Percentiles rank a stretch among this genome's conserved stretches.
These are phyloP conservation scores for Falco peregrinus DNA, from an alignment of 2,797 vertebrate species.

Conservation along the genomic window DNA sequence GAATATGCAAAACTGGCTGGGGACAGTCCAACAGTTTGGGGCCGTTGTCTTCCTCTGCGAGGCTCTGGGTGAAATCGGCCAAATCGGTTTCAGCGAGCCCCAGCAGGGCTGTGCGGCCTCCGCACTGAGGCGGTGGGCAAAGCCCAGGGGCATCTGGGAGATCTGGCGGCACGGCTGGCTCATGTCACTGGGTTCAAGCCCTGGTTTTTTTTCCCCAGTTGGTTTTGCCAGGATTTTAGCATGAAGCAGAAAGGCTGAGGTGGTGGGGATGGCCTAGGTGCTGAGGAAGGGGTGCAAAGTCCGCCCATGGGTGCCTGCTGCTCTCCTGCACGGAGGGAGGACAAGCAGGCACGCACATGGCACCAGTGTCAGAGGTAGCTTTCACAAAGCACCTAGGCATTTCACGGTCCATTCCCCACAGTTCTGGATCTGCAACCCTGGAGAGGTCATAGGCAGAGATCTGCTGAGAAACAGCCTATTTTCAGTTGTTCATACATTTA, in stretches of 20 bases:
- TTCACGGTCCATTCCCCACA: background rate
- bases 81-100: background rate
- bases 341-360: background rate
- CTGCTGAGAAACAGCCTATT: background rate
- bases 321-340: accelerated
- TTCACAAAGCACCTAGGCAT: background rate
- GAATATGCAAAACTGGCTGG: conserved; percentile 5
- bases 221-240: background rate
- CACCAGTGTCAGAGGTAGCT: accelerated
- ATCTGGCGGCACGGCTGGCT: background rate
- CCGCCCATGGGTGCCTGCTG: accelerated
- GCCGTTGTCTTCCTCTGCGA: background rate
- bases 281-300: background rate
- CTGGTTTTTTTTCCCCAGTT: background rate
- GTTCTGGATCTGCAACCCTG: background rate
- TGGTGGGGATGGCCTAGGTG: background rate
- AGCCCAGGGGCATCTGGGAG: background rate
- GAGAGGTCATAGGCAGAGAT: background rate
- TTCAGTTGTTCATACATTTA: background rate
- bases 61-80: background rate
- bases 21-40: background rate
- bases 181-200: background rate
- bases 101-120: background rate
- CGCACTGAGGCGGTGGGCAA: background rate
- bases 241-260: background rate